Evolutionary conservation across 1,140 invertebrate species (phyloP).

Genomic region (Aricia agestis): DNA sequence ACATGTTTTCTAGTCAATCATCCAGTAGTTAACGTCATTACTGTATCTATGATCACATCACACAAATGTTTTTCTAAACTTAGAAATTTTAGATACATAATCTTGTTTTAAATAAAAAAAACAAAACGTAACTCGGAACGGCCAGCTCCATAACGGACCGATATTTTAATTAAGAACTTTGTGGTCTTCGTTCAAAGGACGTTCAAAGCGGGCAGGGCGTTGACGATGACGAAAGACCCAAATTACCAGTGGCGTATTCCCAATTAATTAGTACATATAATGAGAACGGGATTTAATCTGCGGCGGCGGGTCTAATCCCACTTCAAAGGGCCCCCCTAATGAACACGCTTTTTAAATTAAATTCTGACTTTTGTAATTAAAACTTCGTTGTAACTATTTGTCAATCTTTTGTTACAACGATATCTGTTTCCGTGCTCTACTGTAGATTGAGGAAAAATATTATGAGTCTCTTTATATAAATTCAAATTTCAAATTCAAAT

Average conservation of each 20-base stretch:
- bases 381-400: neutral
- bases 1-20: no score
- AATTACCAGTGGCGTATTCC: neutral
- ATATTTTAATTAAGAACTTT: neutral
- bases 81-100: no score
- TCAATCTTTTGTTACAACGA: neutral
- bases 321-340: neutral
- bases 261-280: neutral
- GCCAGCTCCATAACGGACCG: no score
- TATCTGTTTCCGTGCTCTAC: no score
- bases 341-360: neutral
- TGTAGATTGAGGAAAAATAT: no score
- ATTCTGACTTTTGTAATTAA: constrained; percentile 1
- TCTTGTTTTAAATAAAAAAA: no score
- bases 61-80: no score
- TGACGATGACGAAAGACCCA: neutral
- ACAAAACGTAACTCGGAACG: no score
- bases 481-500: no score
- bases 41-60: no score
- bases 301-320: neutral
- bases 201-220: neutral
- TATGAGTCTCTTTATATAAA: no score
- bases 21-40: no score
- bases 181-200: neutral
- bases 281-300: neutral